Conservation (phyloP, 1,140 invertebrate genomes). For the Drosophila bocki region DNA sequence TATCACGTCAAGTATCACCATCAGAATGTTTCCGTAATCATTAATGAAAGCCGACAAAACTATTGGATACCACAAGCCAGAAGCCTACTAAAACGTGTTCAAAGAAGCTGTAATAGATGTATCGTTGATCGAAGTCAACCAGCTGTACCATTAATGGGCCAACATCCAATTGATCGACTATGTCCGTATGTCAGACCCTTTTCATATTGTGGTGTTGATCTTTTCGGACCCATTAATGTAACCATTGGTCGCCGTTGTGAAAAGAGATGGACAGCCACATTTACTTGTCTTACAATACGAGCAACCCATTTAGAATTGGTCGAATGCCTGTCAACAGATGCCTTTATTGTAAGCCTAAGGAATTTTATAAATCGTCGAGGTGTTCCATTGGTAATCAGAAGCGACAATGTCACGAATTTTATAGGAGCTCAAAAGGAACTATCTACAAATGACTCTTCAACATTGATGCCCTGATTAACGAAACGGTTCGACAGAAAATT, state of each 20-base stretch:
- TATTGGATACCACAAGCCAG: too few relatives aligned
- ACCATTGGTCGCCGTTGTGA: slow-evolving; percentile 4
- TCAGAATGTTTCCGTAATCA: too few relatives aligned
- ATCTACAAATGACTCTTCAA: too few relatives aligned
- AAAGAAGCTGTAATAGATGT: too few relatives aligned
- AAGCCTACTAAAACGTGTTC: too few relatives aligned
- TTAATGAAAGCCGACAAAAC: too few relatives aligned
- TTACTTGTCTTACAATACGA: slow-evolving; percentile 12
- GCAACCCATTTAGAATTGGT: slow-evolving; percentile 9
- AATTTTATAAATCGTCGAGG: slow-evolving; percentile 1
- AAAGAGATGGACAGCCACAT: slow-evolving; percentile 5
- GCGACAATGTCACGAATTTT: too few relatives aligned
- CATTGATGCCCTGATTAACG: too few relatives aligned
- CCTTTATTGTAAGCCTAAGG: neutral
- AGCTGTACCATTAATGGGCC: slow-evolving; percentile 1
- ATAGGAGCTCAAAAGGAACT: too few relatives aligned
- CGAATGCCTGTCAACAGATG: neutral
- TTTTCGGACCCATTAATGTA: neutral
- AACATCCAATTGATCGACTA: slow-evolving; percentile 1
- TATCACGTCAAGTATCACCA: too few relatives aligned
- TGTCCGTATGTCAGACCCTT: slow-evolving; percentile 1
- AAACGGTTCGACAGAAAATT: neutral
- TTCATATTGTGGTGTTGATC: neutral
- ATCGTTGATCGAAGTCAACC: too few relatives aligned
- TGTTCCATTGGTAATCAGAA: neutral